Conservation (phyloP, 2,113 vertebrate species). For the Egretta garzetta region DNA sequence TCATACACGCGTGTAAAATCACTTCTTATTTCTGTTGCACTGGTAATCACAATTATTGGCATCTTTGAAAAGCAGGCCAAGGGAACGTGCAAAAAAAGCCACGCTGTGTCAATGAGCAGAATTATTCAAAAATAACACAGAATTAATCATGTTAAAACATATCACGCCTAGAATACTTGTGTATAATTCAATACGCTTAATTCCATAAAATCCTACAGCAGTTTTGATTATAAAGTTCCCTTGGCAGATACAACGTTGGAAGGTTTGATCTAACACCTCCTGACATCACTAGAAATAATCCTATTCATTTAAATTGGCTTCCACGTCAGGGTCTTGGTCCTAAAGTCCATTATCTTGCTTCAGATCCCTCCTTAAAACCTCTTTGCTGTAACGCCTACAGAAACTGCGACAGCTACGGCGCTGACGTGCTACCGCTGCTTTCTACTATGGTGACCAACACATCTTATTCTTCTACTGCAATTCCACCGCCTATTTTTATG, state of each 20-base stretch:
- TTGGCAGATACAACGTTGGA: not conserved
- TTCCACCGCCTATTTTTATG: not conserved
- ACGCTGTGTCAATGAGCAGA: not conserved
- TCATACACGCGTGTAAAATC: not conserved
- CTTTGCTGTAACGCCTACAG: not conserved
- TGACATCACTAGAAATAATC: not conserved
- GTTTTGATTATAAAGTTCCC: not conserved
- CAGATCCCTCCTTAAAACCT: not conserved
- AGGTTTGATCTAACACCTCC: not conserved
- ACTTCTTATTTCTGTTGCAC: not conserved
- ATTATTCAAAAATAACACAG: not conserved
- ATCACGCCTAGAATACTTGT: not conserved
- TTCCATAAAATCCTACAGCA: not conserved
- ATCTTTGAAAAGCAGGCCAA: not conserved
- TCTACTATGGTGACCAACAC: not conserved
- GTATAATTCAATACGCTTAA: not conserved
- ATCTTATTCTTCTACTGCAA: not conserved
- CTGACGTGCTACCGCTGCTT: not conserved
- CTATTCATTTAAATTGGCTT: not conserved
- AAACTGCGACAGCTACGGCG: not conserved
- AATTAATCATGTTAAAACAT: not conserved
- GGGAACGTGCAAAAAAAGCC: not conserved
- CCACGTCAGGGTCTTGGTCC: not conserved
- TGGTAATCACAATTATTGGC: not conserved
- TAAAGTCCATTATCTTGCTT: not conserved